Evolutionary conservation across 1,140 invertebrate genomes (phyloP).

Genomic region (Magallana angulata): DNA sequence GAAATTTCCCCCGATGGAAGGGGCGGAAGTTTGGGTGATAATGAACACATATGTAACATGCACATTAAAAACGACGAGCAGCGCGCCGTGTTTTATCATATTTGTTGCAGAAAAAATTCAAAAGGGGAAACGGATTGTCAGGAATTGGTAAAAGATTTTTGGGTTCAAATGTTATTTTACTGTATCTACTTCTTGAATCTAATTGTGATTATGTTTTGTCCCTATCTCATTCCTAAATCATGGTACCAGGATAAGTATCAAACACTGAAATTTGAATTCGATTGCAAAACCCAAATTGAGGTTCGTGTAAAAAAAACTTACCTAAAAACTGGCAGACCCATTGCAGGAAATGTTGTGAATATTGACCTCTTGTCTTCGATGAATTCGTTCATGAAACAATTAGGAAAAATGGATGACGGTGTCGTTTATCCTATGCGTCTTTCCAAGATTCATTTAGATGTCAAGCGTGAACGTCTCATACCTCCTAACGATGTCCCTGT

Average conservation of each 20-base stretch:
- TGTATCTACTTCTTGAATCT: constrained; percentile 64
- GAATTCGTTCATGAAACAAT: constrained; percentile 54
- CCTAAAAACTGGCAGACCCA: not conserved
- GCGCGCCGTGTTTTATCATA: constrained; percentile 62
- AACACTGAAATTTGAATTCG: constrained; percentile 39
- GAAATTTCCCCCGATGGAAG: not conserved
- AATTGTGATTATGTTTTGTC: constrained; percentile 64
- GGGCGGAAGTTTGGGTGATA: constrained; percentile 46
- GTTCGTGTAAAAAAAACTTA: not conserved
- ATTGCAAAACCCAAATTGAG: not conserved
- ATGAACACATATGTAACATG: constrained; percentile 67
- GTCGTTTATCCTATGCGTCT: constrained; percentile 47
- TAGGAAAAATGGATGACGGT: constrained; percentile 51
- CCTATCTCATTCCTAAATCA: constrained; percentile 61
- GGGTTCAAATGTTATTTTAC: constrained; percentile 60
- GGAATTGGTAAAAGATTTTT: constrained; percentile 59
- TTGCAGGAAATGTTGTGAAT: constrained; percentile 48
- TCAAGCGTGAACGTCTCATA: constrained; percentile 59
- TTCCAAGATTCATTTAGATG: constrained; percentile 55
- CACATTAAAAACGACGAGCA: constrained; percentile 54
- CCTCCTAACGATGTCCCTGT: constrained; percentile 61
- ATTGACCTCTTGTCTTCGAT: constrained; percentile 52
- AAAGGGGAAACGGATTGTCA: constrained; percentile 56
- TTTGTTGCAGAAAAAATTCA: constrained; percentile 61
- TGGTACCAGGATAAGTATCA: constrained; percentile 55